Evolutionary conservation across 2,888 invertebrate genomes (phyloP).

Genomic region (Drosophila borborema): DNA sequence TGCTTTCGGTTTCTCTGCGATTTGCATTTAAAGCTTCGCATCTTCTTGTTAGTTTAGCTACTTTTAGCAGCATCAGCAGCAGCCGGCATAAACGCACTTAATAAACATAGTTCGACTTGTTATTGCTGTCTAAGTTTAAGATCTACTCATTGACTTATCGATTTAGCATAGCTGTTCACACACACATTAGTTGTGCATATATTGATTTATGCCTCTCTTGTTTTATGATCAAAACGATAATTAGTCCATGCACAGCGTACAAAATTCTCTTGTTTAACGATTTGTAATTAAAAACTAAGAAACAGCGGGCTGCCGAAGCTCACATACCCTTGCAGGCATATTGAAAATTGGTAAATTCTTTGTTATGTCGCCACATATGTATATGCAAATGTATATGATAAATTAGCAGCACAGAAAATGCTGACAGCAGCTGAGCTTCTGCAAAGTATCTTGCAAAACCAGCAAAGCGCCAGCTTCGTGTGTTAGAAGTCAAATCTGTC

Average conservation of each 20-base stretch:
- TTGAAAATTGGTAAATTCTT: neutral
- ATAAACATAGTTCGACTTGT: slow-evolving; percentile 16
- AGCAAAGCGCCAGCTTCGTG: neutral
- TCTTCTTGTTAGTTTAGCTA: slow-evolving; percentile 23
- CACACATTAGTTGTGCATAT: neutral
- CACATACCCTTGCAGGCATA: slow-evolving; percentile 9
- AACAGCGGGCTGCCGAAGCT: neutral
- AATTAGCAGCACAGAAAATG: neutral
- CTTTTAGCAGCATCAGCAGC: slow-evolving; percentile 30
- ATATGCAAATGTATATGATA: neutral
- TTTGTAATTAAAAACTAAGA: neutral
- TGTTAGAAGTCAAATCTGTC: neutral
- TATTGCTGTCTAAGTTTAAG: slow-evolving; percentile 11
- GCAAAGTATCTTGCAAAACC: neutral
- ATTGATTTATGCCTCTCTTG: slow-evolving; percentile 2
- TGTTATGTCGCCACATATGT: neutral
- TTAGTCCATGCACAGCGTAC: neutral
- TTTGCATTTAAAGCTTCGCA: slow-evolving; percentile 9
- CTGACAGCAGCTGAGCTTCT: slow-evolving; percentile 5
- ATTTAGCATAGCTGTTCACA: slow-evolving; percentile 15
- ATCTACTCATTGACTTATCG: slow-evolving; percentile 6
- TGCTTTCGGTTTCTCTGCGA: neutral
- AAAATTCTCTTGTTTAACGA: neutral
- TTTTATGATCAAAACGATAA: neutral
- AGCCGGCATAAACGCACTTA: slow-evolving; percentile 16